phyloP scores from a whole-genome alignment of 1,140 invertebrate species.

The Brachionus calyciflorus region DNA sequence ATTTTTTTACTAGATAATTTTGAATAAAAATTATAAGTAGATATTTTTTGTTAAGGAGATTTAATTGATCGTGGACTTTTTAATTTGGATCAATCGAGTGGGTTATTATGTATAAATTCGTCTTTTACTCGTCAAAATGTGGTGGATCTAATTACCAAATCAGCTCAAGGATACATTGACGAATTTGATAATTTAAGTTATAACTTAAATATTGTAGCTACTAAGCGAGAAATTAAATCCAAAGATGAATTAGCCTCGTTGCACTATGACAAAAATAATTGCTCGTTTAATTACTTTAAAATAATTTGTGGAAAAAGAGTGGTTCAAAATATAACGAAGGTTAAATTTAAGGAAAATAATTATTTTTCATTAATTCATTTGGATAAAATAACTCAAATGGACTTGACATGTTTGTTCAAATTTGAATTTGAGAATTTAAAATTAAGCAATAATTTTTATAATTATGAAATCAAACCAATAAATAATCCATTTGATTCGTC shows the following conservation, averaged over 20 bases:
- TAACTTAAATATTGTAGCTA: not conserved
- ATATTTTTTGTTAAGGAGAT: not conserved
- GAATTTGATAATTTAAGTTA: conserved; percentile 12
- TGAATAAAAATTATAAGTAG: not conserved
- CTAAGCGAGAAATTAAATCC: not conserved
- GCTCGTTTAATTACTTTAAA: conserved; percentile 36
- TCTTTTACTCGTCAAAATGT: not conserved
- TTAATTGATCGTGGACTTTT: not conserved
- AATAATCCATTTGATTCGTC: conserved; percentile 9
- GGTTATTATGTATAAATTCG: conserved; percentile 1
- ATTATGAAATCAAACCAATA: not conserved
- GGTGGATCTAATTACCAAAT: not conserved
- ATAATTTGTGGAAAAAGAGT: not conserved
- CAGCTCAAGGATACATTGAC: not conserved
- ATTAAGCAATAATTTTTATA: not conserved
- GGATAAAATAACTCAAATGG: conserved; percentile 1
- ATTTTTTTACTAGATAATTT: not conserved
- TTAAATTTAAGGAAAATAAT: not conserved
- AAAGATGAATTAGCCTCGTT: not conserved
- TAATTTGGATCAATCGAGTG: not conserved
- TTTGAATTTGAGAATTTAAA: not conserved
- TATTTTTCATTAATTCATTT: not conserved
- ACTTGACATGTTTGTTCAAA: not conserved
- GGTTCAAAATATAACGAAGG: not conserved
- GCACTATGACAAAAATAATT: not conserved